Percentiles rank a stretch among this genome's conserved stretches.
Evolutionary conservation across 2,797 vertebrate genomes (phyloP).

Genomic region (Tenualosa thibaudeaui): DNA sequence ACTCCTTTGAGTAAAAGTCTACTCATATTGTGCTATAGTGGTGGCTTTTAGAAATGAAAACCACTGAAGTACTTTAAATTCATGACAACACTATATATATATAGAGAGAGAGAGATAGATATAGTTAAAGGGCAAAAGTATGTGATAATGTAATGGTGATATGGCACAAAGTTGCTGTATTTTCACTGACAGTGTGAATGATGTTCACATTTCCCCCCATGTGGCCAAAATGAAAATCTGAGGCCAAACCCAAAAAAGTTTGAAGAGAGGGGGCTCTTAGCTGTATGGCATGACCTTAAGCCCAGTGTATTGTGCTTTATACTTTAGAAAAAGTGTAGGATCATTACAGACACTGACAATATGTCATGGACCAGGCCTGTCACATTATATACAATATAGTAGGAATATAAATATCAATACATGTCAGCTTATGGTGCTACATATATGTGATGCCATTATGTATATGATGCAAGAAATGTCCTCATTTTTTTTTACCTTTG

Average conservation of each 20-base stretch:
- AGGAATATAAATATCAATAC: neutral
- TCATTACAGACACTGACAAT: neutral
- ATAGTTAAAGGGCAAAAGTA: neutral
- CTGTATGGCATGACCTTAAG: neutral
- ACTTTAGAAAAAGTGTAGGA: neutral
- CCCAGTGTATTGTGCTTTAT: neutral
- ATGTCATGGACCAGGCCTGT: neutral
- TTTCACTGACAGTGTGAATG: neutral
- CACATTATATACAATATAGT: neutral
- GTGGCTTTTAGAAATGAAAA: neutral
- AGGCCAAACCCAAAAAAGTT: neutral
- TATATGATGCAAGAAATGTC: neutral
- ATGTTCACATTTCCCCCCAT: neutral
- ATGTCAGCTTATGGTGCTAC: neutral
- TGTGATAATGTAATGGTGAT: neutral
- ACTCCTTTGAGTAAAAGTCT: neutral
- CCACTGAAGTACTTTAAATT: neutral
- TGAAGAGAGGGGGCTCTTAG: neutral
- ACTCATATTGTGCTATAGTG: neutral
- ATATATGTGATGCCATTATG: neutral
- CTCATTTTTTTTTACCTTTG: neutral
- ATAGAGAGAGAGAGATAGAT: neutral
- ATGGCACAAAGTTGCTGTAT: neutral
- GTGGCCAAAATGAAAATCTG: neutral
- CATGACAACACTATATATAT: neutral